Percentiles rank a stretch among this genome's conserved stretches.
Conservation (phyloP, 2,888 invertebrate species). For the Drosophila subquinaria region DNA sequence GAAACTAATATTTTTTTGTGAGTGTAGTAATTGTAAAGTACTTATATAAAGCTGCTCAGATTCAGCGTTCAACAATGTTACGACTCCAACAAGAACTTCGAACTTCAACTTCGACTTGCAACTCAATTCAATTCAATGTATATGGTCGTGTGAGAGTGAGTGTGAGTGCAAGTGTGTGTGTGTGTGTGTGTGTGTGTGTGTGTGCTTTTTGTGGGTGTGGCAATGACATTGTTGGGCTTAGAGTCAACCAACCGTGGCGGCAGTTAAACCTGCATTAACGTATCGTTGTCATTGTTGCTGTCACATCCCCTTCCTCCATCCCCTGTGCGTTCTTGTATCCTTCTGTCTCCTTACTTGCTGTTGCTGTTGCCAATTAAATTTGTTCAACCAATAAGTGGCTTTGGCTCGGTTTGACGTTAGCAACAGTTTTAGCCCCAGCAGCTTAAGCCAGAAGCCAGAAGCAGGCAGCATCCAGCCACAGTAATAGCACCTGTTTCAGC, state of each 20-base stretch:
- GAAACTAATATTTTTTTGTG: background rate
- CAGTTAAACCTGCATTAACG: constrained; percentile 69
- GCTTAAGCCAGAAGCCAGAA: constrained; percentile 6
- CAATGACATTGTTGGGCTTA: constrained; percentile 44
- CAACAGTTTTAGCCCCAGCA: constrained; percentile 49
- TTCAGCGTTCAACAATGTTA: constrained; percentile 29
- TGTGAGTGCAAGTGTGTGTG: background rate
- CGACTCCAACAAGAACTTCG: constrained; percentile 32
- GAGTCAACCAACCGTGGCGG: constrained; percentile 51
- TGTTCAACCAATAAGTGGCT: constrained; percentile 72
- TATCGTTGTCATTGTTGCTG: constrained; percentile 62
- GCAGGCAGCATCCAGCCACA: constrained; percentile 6
- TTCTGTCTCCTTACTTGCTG: constrained; percentile 15
- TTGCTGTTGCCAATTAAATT: constrained; percentile 71
- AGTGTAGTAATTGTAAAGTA: background rate
- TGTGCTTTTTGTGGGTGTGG: constrained; percentile 10
- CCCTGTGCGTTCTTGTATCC: background rate
- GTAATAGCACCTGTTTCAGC: constrained; percentile 29
- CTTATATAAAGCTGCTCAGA: constrained; percentile 4
- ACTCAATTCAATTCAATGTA: constrained; percentile 45
- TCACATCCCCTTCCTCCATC: constrained; percentile 15
- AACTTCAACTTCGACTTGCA: constrained; percentile 39
- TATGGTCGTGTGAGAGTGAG: background rate
- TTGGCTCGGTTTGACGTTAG: constrained; percentile 63
- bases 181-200: background rate